A percentile compares a stretch with the other conserved stretches of the same genome.
These are phyloP conservation scores for Ypsolopha scabrella DNA, from an alignment of 2,888 invertebrate species.

Conservation along the genomic window DNA sequence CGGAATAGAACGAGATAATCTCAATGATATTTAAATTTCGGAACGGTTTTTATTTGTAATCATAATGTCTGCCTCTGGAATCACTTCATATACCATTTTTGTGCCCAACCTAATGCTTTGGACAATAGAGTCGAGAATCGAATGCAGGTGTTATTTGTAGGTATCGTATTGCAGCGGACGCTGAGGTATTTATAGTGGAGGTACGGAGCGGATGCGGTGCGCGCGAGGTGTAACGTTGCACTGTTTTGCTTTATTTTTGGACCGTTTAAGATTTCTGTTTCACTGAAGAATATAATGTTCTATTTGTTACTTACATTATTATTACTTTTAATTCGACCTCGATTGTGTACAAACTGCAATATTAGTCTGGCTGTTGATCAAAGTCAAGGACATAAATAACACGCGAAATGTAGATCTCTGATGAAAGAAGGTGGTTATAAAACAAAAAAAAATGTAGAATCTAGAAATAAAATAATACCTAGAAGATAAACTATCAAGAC, in stretches of 20 bases:
- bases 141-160: slow-evolving; percentile 18
- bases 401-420: neutral
- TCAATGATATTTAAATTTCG: slow-evolving; percentile 38
- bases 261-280: neutral
- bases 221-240: slow-evolving; percentile 42
- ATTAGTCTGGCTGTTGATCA: neutral
- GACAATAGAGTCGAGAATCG: slow-evolving; percentile 12
- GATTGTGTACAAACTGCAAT: neutral
- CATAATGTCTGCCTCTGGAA: slow-evolving; percentile 33
- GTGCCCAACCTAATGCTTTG: slow-evolving; percentile 13
- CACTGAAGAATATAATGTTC: too few species aligned
- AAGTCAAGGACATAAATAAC: neutral
- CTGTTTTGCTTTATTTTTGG: slow-evolving; percentile 4
- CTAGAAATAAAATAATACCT: too few species aligned
- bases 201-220: slow-evolving; percentile 33
- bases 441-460: too few species aligned
- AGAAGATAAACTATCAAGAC: too few species aligned
- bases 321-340: neutral
- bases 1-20: slow-evolving; percentile 25
- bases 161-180: slow-evolving; percentile 33
- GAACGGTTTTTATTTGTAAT: slow-evolving; percentile 30
- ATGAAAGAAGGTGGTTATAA: too few species aligned
- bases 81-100: slow-evolving; percentile 23
- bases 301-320: too few species aligned
- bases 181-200: slow-evolving; percentile 37